A percentile compares a stretch with the other conserved stretches of the same genome.
phyloP scores from a whole-genome alignment of 2,888 invertebrate species.

The Lepidochrysops patricia region DNA sequence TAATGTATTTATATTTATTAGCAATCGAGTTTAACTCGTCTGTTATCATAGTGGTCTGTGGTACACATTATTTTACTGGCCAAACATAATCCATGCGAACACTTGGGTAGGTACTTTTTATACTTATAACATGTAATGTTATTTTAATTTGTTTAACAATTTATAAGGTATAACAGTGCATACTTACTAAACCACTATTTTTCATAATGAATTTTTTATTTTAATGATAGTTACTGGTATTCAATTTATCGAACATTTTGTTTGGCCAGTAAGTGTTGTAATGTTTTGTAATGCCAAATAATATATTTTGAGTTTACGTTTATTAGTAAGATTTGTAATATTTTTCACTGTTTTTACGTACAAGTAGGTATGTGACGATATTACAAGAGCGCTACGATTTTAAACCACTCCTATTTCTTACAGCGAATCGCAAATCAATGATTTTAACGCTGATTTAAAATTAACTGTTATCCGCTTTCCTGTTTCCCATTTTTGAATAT shows the following conservation, averaged over 20 bases:
- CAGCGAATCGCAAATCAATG: not conserved
- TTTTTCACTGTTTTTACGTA: constrained; percentile 41
- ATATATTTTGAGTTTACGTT: constrained; percentile 49
- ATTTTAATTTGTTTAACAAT: no score
- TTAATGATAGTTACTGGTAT: not conserved
- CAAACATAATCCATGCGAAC: not conserved
- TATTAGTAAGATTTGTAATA: constrained; percentile 57
- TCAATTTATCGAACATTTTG: not conserved
- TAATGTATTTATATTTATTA: constrained; percentile 31
- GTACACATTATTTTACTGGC: constrained; percentile 3
- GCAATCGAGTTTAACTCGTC: constrained; percentile 62
- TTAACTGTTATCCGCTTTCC: constrained; percentile 9
- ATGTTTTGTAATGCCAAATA: constrained; percentile 71
- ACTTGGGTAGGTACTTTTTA: no score
- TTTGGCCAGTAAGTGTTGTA: constrained; percentile 25
- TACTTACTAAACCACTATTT: no score
- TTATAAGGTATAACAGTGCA: no score
- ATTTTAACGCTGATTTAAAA: not conserved
- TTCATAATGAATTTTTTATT: no score
- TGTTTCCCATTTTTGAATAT: constrained; percentile 8
- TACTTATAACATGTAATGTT: no score
- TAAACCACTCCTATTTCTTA: not conserved
- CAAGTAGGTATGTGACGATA: constrained; percentile 44
- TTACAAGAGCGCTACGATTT: constrained; percentile 41
- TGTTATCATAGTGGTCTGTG: constrained; percentile 12